Conservation (phyloP, 2,888 invertebrate genomes). For the Branchipolynoe longqiensis region DNA sequence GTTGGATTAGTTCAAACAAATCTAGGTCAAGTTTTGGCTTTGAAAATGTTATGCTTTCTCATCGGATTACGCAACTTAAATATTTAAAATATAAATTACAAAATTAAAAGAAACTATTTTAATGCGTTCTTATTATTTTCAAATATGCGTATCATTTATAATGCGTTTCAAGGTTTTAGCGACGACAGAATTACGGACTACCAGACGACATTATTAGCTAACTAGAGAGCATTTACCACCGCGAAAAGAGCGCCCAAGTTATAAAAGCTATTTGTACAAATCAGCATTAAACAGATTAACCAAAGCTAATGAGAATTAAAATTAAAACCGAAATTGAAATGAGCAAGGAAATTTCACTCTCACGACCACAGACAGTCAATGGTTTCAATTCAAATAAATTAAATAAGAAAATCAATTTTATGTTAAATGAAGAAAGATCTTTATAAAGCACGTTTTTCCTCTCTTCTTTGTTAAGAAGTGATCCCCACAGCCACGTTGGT, state of each 20-base stretch:
- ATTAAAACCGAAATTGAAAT: not conserved
- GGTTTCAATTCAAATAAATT: no score
- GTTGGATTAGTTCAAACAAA: no score
- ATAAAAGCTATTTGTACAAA: not conserved
- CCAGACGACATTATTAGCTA: not conserved
- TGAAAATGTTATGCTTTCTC: no score
- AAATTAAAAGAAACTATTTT: no score
- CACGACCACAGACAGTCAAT: no score
- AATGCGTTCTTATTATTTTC: no score
- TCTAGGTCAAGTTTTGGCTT: no score
- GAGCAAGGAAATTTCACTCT: not conserved
- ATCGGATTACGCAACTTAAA: no score
- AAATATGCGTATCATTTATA: not conserved
- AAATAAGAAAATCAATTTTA: no score
- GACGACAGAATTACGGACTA: constrained; percentile 14
- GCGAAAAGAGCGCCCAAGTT: not conserved
- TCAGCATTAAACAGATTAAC: not conserved
- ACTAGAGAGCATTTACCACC: not conserved
- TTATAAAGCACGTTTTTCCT: not conserved
- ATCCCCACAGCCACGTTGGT: not conserved
- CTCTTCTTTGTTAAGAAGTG: not conserved
- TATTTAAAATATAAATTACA: no score
- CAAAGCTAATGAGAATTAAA: not conserved
- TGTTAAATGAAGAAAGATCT: not conserved
- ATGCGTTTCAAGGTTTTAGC: constrained; percentile 18